Base-by-base conservation (phyloP, 2,797 vertebrate genomes). In the Otus scops region DNA sequence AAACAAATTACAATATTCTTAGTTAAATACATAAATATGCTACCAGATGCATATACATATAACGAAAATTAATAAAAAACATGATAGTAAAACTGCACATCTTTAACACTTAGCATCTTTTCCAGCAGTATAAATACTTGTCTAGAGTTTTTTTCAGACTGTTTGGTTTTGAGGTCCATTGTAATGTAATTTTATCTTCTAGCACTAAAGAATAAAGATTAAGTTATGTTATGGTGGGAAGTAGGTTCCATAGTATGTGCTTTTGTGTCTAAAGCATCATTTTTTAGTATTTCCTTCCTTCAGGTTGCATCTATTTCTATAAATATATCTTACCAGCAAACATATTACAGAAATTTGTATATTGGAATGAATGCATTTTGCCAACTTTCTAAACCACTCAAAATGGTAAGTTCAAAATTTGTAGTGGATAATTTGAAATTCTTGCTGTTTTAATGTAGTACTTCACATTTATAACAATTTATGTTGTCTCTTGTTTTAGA, bases 31-130 rank as follows among this genome's bases (percentile, higher is more conserved):
- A 16, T 53, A 12, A n/a, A 23, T 32, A 48, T 26, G n/a, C 47
- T 59, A 59, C 17, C 6, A 4, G 39, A 26, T 4, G 3, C 0
- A 0, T 8, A 9, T 36, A 30, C 10, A 11, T 56, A 34, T 9
- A 78, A 59, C 60, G 8, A 32, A 16, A 27, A 36, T 30, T 27
- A 69, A 45, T 36, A 34, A 63, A 69, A 10, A 3, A 1, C 5
- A 9, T 48, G 7, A 23, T 19, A 50, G 43, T 45, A 45, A 45
- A 45, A 43, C 41, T 43, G 41, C 41, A 43, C 4, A 20, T 50
- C 8, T 61, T 88, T 57, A 67, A 32, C 1, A 22, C 4, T 28
- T 41, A 10, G 1, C 10, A 51, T 13, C 9, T 22, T 77, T 85
- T 77, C 9, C 17, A 79, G 23, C 28, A 57, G 47, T 27, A 48